Conservation (phyloP, 2,113 vertebrate species). For the Bothrops jararaca region DNA sequence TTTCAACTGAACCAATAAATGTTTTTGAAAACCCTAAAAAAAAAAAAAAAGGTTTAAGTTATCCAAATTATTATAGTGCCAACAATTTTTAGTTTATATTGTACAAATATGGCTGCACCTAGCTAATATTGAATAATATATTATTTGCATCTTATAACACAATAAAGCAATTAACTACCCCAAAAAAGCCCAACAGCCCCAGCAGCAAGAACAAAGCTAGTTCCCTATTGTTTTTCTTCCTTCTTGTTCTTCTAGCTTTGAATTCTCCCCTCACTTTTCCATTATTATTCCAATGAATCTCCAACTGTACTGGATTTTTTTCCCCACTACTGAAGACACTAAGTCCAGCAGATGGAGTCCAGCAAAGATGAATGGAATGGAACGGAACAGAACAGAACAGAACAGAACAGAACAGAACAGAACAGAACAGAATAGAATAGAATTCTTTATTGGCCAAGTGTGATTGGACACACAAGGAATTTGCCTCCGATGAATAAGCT, state of each 20-base stretch:
- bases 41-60: neutral
- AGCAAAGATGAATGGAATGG: neutral
- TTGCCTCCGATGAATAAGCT: neutral
- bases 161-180: neutral
- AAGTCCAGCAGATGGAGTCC: neutral
- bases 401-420: rapidly evolving
- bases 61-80: neutral
- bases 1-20: no score
- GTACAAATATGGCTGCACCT: neutral
- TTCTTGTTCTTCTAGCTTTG: neutral
- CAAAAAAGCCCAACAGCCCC: neutral
- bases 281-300: neutral
- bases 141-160: neutral
- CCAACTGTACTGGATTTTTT: neutral
- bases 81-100: neutral
- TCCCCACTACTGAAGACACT: neutral
- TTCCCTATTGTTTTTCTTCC: neutral
- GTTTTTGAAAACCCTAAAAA: no score
- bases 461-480: neutral
- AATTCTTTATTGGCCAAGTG: no score
- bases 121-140: neutral
- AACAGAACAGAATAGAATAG: no score
- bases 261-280: neutral
- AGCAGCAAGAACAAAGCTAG: neutral
- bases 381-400: rapidly evolving